Percentiles rank a stretch among this genome's conserved stretches.
phyloP scores from a whole-genome alignment of 2,113 vertebrate genomes.

The Clarias magur region DNA sequence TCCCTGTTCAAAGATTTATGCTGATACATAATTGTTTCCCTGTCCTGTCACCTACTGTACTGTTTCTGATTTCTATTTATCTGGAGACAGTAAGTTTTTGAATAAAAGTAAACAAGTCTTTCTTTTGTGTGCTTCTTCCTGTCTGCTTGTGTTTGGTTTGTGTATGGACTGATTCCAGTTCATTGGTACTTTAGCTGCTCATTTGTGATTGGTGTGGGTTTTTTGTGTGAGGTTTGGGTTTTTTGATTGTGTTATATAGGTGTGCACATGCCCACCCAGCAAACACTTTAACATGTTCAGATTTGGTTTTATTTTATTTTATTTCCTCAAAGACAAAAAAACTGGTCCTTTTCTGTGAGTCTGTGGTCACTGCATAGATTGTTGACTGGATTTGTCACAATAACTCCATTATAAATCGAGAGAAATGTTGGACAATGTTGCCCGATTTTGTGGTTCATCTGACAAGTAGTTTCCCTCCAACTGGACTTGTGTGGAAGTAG shows the following conservation, averaged over 20 bases:
- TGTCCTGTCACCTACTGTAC: slow-evolving; percentile 97
- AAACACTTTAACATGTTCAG: neutral
- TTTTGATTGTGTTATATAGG: too few species aligned
- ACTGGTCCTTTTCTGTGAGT: neutral
- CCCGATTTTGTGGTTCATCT: neutral
- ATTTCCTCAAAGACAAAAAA: too few species aligned
- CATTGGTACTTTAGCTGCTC: neutral
- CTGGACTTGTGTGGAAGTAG: neutral
- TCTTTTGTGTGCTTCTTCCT: slow-evolving; percentile 65
- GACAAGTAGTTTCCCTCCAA: neutral
- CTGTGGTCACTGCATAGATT: neutral
- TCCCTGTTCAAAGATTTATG: slow-evolving; percentile 79
- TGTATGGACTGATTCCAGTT: neutral
- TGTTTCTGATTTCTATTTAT: slow-evolving; percentile 99
- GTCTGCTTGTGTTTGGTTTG: slow-evolving; percentile 7
- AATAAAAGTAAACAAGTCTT: slow-evolving; percentile 99
- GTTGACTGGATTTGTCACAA: neutral
- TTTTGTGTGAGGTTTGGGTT: too few species aligned
- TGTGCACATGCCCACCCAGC: neutral
- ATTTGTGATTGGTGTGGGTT: neutral
- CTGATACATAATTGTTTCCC: slow-evolving; percentile 80
- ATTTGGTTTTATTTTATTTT: neutral
- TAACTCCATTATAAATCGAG: neutral
- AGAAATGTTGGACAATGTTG: neutral
- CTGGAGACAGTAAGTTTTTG: slow-evolving; percentile 99